Evolutionary conservation across 2,888 invertebrate genomes (phyloP).

Genomic region (Gerris lacustris): DNA sequence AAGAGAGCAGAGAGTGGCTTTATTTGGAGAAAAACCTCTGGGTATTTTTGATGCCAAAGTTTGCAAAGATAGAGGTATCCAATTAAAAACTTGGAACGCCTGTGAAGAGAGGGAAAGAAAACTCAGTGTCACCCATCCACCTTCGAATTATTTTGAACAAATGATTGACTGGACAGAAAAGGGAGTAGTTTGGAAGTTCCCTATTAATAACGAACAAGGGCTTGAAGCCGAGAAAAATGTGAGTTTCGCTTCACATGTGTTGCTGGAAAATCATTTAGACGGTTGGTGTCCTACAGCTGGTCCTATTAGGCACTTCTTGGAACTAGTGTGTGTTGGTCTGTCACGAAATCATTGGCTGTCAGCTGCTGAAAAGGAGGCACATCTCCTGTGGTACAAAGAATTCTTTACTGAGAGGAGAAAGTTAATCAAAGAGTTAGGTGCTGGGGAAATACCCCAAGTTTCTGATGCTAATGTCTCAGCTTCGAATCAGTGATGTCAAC

Average conservation of each 20-base stretch:
- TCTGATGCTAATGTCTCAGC: too few species aligned
- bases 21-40: constrained; percentile 50
- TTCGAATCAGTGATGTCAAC: too few species aligned
- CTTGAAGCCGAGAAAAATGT: constrained; percentile 52
- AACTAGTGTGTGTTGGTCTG: constrained; percentile 81
- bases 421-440: constrained; percentile 26
- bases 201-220: constrained; percentile 94
- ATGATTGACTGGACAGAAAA: constrained; percentile 87
- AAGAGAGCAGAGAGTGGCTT: constrained; percentile 41
- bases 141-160: constrained; percentile 82
- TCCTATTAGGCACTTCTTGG: constrained; percentile 93
- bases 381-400: constrained; percentile 81
- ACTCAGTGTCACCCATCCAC: constrained; percentile 55
- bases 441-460: constrained; percentile 21
- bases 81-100: constrained; percentile 54
- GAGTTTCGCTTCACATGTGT: constrained; percentile 88
- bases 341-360: constrained; percentile 89
- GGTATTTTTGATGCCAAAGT: constrained; percentile 47
- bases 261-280: constrained; percentile 73
- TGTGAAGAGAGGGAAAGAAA: constrained; percentile 55
- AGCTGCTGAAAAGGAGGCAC: constrained; percentile 72
- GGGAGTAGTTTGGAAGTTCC: constrained; percentile 92
- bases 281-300: constrained; percentile 83
- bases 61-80: constrained; percentile 33
- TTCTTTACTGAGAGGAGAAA: constrained; percentile 74